These are phyloP conservation scores for Radopholus similis DNA, from an alignment of 1,140 invertebrate species.

Conservation along the genomic window DNA sequence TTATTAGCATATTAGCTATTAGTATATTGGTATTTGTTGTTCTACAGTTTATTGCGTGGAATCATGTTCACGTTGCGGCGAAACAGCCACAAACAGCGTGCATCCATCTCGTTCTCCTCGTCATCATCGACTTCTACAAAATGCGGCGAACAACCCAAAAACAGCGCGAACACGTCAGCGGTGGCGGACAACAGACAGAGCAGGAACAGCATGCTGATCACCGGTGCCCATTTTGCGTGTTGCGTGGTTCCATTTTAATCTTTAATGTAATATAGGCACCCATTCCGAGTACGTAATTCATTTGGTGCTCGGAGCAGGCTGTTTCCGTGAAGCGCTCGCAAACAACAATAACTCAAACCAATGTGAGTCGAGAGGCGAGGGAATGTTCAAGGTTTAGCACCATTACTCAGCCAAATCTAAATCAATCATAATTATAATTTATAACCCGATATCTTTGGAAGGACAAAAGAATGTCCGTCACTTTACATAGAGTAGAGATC, in stretches of 20 bases:
- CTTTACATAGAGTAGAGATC: too few relatives aligned
- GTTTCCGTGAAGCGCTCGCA: neutral
- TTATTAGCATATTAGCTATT: neutral
- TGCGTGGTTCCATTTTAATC: neutral
- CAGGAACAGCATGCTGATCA: slow-evolving; percentile 22
- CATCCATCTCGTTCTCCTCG: neutral
- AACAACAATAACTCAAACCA: neutral
- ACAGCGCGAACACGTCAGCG: neutral
- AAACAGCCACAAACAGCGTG: neutral
- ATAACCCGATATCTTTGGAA: too few relatives aligned
- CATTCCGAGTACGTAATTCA: neutral
- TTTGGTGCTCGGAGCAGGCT: neutral
- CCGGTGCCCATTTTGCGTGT: slow-evolving; percentile 3
- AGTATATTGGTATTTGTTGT: neutral
- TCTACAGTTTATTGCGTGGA: too few relatives aligned
- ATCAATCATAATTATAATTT: slow-evolving; percentile 13
- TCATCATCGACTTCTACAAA: too few relatives aligned
- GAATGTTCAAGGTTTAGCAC: slow-evolving; percentile 33
- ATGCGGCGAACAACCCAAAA: neutral
- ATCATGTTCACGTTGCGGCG: neutral
- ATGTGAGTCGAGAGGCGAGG: slow-evolving; percentile 10
- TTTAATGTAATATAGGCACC: neutral
- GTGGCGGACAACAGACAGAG: neutral
- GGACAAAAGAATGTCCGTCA: too few relatives aligned
- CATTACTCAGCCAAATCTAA: slow-evolving; percentile 25